Evolutionary conservation across 2,797 vertebrate genomes (phyloP).

Genomic region (Rhinoraja longicauda): DNA sequence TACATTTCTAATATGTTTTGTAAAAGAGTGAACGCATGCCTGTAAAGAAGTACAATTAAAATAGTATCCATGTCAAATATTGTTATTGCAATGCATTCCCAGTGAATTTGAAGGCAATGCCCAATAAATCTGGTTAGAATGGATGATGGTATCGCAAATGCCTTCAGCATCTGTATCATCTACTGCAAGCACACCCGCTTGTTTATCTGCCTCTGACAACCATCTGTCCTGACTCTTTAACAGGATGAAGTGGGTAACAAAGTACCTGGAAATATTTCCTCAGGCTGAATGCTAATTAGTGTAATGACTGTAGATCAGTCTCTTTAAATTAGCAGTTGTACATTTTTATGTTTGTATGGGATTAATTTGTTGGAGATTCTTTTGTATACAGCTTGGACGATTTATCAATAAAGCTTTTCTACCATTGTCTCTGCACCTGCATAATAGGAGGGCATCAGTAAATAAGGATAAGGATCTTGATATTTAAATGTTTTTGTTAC

Average conservation of each 20-base stretch:
- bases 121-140: neutral
- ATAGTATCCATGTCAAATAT: too few relatives aligned
- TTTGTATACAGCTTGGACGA: neutral
- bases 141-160: neutral
- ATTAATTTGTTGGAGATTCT: neutral
- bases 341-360: too few relatives aligned
- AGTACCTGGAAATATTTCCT: neutral
- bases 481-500: neutral
- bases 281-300: neutral
- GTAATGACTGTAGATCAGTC: neutral
- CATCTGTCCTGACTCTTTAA: slow-evolving; percentile 16
- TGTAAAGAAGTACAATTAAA: neutral
- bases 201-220: neutral
- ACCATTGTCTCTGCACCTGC: neutral
- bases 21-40: neutral
- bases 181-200: neutral
- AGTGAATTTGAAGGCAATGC: neutral
- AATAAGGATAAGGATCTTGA: neutral
- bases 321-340: neutral
- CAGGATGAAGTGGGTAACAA: slow-evolving; percentile 27
- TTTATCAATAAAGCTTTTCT: neutral
- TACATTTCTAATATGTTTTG: neutral
- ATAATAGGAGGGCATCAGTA: neutral
- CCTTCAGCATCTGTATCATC: slow-evolving; percentile 17
- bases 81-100: neutral